Evolutionary conservation across 2,113 vertebrate genomes (phyloP).

Genomic region (Indicator indicator): DNA sequence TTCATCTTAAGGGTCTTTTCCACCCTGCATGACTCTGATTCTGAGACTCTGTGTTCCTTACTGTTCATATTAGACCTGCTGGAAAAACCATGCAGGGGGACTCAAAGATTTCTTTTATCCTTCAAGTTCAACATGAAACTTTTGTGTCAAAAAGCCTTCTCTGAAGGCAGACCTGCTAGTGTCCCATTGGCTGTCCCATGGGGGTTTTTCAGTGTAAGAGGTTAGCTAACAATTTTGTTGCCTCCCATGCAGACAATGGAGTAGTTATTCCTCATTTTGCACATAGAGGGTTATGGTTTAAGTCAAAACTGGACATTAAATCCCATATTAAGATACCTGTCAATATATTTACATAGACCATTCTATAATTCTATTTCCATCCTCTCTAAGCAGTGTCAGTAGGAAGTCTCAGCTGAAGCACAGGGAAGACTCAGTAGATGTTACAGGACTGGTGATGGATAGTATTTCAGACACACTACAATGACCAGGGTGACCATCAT

Average conservation of each 20-base stretch:
- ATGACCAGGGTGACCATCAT: neutral
- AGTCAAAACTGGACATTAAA: neutral
- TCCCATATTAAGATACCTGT: neutral
- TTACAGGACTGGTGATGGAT: neutral
- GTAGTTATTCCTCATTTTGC: neutral
- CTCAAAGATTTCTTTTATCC: neutral
- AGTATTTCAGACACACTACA: neutral
- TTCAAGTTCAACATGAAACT: neutral
- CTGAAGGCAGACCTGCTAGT: neutral
- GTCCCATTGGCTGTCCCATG: neutral
- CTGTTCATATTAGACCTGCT: neutral
- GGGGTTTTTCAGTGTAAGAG: neutral
- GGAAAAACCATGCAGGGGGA: neutral
- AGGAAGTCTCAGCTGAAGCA: neutral
- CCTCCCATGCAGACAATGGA: neutral
- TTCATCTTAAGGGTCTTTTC: neutral
- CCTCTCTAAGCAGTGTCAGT: neutral
- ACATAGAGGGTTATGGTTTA: neutral
- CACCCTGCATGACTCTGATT: neutral
- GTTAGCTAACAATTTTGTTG: neutral
- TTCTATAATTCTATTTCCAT: neutral
- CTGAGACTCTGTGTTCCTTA: neutral
- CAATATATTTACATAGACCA: neutral
- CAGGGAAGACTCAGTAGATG: fast-evolving
- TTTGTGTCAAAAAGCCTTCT: neutral